Conservation (phyloP, 2,113 vertebrate genomes). For the Hypanus sabinus region DNA sequence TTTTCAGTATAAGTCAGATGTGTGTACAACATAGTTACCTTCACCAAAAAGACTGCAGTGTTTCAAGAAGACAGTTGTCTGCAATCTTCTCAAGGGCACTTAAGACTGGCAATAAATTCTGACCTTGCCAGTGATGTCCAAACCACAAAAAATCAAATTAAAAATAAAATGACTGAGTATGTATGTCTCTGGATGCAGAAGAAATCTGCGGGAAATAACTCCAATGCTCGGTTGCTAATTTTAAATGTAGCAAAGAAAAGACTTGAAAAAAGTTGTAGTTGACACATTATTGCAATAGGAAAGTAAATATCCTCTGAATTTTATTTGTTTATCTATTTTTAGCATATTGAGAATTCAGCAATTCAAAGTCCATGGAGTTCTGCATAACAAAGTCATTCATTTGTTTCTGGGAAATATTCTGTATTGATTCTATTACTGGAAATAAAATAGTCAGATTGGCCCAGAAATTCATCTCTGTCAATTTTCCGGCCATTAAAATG, state of each 20-base stretch:
- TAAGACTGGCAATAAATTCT: too few relatives aligned
- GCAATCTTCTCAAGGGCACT: too few relatives aligned
- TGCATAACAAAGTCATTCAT: not conserved
- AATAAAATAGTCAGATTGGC: too few relatives aligned
- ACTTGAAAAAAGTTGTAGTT: not conserved
- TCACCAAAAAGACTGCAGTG: too few relatives aligned
- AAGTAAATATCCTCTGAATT: not conserved
- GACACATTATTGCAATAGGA: not conserved
- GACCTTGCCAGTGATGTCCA: too few relatives aligned
- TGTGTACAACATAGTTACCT: not conserved
- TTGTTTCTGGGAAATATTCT: not conserved
- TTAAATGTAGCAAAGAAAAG: not conserved
- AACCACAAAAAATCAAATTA: too few relatives aligned
- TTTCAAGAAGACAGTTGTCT: too few relatives aligned
- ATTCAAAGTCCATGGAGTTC: not conserved
- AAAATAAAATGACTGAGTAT: not conserved
- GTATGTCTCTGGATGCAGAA: not conserved
- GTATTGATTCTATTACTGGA: too few relatives aligned
- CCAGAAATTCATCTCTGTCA: too few relatives aligned
- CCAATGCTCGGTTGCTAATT: not conserved
- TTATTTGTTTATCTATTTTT: not conserved
- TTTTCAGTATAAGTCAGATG: not conserved
- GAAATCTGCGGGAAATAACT: not conserved
- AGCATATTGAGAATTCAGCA: not conserved
- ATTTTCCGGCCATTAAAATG: too few relatives aligned